These are phyloP conservation scores for Mixornis gularis DNA, from an alignment of 2,113 vertebrate genomes.

Conservation along the genomic window DNA sequence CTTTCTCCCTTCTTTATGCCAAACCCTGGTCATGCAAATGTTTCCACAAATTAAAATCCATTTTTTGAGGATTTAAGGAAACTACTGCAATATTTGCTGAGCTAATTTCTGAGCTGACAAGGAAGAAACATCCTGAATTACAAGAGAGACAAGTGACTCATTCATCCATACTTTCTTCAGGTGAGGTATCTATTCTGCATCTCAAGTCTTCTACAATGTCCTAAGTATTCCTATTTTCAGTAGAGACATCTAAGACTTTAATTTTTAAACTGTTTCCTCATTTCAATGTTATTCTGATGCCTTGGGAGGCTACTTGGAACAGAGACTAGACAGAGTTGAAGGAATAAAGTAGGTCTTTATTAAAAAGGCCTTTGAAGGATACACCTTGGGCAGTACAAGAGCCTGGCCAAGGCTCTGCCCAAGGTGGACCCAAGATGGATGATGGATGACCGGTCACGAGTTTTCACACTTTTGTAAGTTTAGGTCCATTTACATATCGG, in stretches of 20 bases:
- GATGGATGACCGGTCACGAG: background rate
- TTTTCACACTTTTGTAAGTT: background rate
- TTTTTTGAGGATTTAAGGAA: background rate
- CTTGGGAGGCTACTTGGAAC: background rate
- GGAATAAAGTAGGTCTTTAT: background rate
- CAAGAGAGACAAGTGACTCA: background rate
- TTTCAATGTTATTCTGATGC: background rate
- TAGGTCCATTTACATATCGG: background rate
- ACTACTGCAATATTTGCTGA: background rate
- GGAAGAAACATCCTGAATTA: background rate
- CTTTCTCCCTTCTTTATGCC: background rate
- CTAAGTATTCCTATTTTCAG: background rate
- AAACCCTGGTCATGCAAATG: background rate
- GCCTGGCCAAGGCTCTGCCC: background rate
- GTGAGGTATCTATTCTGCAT: background rate
- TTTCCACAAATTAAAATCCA: background rate
- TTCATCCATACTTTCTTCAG: background rate
- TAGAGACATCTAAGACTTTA: background rate
- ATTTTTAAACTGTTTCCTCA: background rate
- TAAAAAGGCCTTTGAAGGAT: background rate
- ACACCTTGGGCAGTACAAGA: background rate
- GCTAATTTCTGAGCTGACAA: background rate
- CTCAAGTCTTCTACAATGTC: background rate
- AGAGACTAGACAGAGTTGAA: background rate
- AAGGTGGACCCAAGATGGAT: background rate